phyloP scores from a whole-genome alignment of 2,113 vertebrate genomes.

The Ginglymostoma cirratum region DNA sequence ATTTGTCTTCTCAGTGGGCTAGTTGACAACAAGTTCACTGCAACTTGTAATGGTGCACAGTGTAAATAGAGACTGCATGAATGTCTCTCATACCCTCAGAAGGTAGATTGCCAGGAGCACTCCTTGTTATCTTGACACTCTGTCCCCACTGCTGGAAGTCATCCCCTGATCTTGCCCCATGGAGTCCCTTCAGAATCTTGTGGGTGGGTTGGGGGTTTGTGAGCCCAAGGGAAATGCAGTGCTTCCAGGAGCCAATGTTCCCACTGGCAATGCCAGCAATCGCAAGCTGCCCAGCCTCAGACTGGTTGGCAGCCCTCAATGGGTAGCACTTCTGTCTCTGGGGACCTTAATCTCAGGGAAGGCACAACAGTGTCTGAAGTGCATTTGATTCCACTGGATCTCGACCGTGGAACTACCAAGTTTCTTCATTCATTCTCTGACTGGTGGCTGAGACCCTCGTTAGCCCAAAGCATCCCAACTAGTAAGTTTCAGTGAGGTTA shows the following conservation, averaged over 20 bases:
- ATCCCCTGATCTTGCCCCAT: neutral
- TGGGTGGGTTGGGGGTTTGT: neutral
- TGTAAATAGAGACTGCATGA: neutral
- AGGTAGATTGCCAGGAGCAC: neutral
- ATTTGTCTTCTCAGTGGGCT: too few relatives aligned
- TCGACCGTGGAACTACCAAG: neutral
- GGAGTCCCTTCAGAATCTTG: neutral
- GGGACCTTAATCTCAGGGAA: neutral
- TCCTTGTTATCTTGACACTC: neutral
- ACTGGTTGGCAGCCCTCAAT: neutral
- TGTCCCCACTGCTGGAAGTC: too few relatives aligned
- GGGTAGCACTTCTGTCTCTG: neutral
- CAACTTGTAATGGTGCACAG: too few relatives aligned
- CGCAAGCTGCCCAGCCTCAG: too few relatives aligned
- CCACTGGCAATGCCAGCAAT: neutral
- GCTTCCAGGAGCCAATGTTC: too few relatives aligned
- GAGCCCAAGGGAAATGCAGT: neutral
- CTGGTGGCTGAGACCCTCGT: neutral
- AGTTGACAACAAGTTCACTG: too few relatives aligned
- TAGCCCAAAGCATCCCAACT: neutral
- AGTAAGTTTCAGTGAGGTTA: neutral
- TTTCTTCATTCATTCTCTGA: neutral
- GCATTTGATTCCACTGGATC: neutral
- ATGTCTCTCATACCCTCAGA: neutral
- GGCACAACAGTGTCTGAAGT: neutral